Evolutionary conservation across 2,797 vertebrate species (phyloP).

Genomic region (Neoniphon sammara): DNA sequence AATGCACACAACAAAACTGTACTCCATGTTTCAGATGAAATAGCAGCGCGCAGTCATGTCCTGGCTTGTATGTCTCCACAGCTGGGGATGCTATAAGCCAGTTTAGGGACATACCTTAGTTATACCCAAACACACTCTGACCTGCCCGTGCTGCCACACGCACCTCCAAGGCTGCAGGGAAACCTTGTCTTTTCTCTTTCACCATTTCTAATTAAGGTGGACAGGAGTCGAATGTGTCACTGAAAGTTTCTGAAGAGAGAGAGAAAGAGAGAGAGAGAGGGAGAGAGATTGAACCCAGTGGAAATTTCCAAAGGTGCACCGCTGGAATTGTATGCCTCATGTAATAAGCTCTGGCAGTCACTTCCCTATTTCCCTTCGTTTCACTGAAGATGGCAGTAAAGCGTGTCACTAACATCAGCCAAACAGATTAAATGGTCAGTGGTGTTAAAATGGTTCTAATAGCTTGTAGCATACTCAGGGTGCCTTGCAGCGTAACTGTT

Average conservation of each 20-base stretch:
- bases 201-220: not conserved
- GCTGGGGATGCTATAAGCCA: conserved; percentile 11
- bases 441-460: not conserved
- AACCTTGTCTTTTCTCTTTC: conserved; percentile 2
- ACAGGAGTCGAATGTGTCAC: not conserved
- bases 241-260: not conserved
- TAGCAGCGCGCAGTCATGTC: conserved; percentile 49
- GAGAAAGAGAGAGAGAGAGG: not conserved
- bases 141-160: conserved; percentile 3
- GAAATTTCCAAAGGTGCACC: conserved; percentile 34
- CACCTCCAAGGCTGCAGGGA: not conserved
- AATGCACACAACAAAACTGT: not conserved
- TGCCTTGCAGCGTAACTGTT: not conserved
- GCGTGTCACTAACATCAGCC: conserved; percentile 22
- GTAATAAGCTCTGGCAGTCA: conserved; percentile 34
- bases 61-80: conserved; percentile 43
- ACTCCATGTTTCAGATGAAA: not conserved
- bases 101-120: conserved; percentile 39
- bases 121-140: conserved; percentile 16
- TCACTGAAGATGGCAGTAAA: conserved; percentile 3
- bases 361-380: conserved; percentile 23
- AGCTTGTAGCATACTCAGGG: not conserved
- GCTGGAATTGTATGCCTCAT: not conserved
- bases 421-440: conserved; percentile 8
- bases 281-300: conserved; percentile 2